phyloP scores from a whole-genome alignment of 2,797 vertebrate species.

The Lagodon rhomboides region DNA sequence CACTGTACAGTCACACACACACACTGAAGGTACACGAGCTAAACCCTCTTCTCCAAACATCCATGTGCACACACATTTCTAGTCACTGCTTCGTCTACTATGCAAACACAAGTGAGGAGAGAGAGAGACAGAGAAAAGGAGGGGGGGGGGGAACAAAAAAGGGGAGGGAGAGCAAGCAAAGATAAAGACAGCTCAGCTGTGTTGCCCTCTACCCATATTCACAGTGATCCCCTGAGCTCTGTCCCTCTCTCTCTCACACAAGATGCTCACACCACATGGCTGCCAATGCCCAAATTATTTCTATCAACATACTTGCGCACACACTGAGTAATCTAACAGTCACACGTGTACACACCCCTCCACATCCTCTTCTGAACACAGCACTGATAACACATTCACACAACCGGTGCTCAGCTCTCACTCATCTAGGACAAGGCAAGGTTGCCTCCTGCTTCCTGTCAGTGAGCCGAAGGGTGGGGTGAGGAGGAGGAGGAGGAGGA shows the following conservation, averaged over 20 bases:
- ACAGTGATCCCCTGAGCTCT: slow-evolving; percentile 64
- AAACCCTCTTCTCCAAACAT: slow-evolving; percentile 70
- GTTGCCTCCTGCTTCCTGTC: slow-evolving; percentile 84
- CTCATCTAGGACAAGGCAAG: slow-evolving; percentile 87
- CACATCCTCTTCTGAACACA: slow-evolving; percentile 57
- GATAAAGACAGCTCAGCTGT: slow-evolving; percentile 73
- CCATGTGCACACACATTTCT: slow-evolving; percentile 71
- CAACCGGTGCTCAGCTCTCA: slow-evolving; percentile 55
- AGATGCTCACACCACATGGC: slow-evolving; percentile 61
- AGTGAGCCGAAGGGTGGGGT: slow-evolving; percentile 70
- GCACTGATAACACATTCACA: slow-evolving; percentile 38
- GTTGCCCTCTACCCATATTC: slow-evolving; percentile 70
- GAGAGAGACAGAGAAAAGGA: too few relatives aligned
- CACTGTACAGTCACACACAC: slow-evolving; percentile 40
- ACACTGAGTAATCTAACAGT: slow-evolving; percentile 9
- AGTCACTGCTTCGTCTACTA: slow-evolving; percentile 54
- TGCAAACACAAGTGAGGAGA: slow-evolving; percentile 71
- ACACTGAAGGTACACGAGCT: slow-evolving; percentile 41
- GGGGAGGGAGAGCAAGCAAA: slow-evolving; percentile 50
- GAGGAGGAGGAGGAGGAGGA: slow-evolving; percentile 32
- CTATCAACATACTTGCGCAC: not conserved
- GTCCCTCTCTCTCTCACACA: slow-evolving; percentile 47
- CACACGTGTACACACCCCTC: slow-evolving; percentile 49
- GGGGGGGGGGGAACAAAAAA: slow-evolving; percentile 27
- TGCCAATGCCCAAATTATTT: slow-evolving; percentile 49